Conservation (phyloP, 2,113 vertebrate species). For the Taxidea taxus region DNA sequence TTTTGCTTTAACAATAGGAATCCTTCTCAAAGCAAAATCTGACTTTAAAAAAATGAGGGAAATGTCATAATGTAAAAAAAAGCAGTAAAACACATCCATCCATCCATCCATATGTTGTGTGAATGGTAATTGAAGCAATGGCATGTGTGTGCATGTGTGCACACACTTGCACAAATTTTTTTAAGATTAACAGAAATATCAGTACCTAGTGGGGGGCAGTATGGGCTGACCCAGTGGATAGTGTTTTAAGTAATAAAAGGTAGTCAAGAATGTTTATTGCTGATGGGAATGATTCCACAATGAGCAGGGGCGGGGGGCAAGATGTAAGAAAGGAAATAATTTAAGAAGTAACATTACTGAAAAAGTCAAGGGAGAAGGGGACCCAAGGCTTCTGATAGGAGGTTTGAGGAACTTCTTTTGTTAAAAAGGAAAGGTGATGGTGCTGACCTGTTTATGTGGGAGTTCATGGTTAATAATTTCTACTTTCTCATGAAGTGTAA, state of each 20-base stretch:
- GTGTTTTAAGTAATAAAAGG: neutral
- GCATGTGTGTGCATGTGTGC: neutral
- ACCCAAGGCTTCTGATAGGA: neutral
- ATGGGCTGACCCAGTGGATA: neutral
- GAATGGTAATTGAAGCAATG: neutral
- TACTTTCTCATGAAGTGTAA: neutral
- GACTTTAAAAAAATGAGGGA: neutral
- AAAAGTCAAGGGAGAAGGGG: neutral
- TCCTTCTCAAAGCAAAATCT: neutral
- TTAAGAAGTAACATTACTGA: neutral
- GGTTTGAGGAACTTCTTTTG: neutral
- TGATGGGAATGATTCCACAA: neutral
- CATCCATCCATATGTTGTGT: neutral
- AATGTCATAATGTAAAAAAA: neutral
- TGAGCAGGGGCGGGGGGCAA: neutral
- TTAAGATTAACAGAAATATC: neutral
- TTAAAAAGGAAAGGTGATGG: neutral
- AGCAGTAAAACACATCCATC: neutral
- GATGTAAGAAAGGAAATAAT: neutral
- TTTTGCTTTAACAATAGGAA: neutral
- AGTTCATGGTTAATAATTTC: neutral
- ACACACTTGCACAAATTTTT: neutral
- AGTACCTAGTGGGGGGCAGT: neutral
- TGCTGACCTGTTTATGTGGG: too few species aligned
- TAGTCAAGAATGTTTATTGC: neutral